Conservation (phyloP, 2,888 invertebrate genomes). For the Tachina lurida region DNA sequence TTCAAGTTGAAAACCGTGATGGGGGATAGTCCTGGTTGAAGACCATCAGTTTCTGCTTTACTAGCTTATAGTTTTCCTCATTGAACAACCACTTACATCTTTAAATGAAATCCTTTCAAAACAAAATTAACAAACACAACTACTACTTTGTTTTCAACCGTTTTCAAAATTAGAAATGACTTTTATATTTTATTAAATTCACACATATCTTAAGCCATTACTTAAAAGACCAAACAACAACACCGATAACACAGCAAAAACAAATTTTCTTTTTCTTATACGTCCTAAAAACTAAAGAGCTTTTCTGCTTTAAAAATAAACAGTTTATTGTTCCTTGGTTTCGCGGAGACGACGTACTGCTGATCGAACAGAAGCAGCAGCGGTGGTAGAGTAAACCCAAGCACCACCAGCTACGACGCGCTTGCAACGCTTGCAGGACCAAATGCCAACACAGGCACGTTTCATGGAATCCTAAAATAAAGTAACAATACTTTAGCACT, state of each 20-base stretch:
- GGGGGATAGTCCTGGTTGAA: no score
- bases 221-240: conserved; percentile 63
- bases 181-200: conserved; percentile 45
- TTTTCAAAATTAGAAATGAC: conserved; percentile 41
- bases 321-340: conserved; percentile 83
- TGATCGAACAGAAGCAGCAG: conserved; percentile 98
- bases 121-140: background rate
- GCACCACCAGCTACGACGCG: conserved; percentile 99
- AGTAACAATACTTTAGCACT: background rate
- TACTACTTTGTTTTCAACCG: conserved; percentile 36
- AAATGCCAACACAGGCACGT: conserved; percentile 98
- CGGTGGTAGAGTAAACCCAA: conserved; percentile 99
- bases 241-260: conserved; percentile 67
- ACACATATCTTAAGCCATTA: conserved; percentile 33
- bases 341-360: conserved; percentile 98
- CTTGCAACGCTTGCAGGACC: conserved; percentile 98
- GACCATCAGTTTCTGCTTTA: no score
- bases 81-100: no score
- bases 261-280: conserved; percentile 40
- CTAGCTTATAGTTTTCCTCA: no score
- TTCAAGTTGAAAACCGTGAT: no score
- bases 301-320: conserved; percentile 48
- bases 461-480: conserved; percentile 97
- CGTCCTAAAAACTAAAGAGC: conserved; percentile 52
- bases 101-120: background rate